Percentiles rank a stretch among this genome's conserved stretches.
Conservation (phyloP, 1,140 invertebrate genomes). For the silkworm (Bombyx mori) region ASM3026992v2 NC_085107.1:9908001-9908500, state of each 20-base stretch:
- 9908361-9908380: slow-evolving; percentile 32
- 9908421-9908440: slow-evolving; percentile 87
- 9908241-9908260: slow-evolving; percentile 77
- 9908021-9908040: too few relatives aligned
- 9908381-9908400: slow-evolving; percentile 52
- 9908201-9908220: slow-evolving; percentile 5
- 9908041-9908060: too few relatives aligned
- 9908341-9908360: slow-evolving; percentile 21
- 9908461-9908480: slow-evolving; percentile 80
- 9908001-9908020: too few relatives aligned
- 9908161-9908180: too few relatives aligned
- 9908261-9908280: slow-evolving; percentile 81
- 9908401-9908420: slow-evolving; percentile 72
- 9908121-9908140: too few relatives aligned
- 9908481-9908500: slow-evolving; percentile 81
- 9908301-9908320: slow-evolving; percentile 82
- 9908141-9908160: too few relatives aligned
- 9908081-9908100: too few relatives aligned
- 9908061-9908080: too few relatives aligned
- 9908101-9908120: too few relatives aligned
- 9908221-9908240: slow-evolving; percentile 80
- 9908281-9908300: slow-evolving; percentile 71
- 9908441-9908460: slow-evolving; percentile 90
- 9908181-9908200: not conserved
- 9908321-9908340: slow-evolving; percentile 80